Evolutionary conservation across 2,113 vertebrate genomes (phyloP).

Genomic region (Burhinus bistriatus): DNA sequence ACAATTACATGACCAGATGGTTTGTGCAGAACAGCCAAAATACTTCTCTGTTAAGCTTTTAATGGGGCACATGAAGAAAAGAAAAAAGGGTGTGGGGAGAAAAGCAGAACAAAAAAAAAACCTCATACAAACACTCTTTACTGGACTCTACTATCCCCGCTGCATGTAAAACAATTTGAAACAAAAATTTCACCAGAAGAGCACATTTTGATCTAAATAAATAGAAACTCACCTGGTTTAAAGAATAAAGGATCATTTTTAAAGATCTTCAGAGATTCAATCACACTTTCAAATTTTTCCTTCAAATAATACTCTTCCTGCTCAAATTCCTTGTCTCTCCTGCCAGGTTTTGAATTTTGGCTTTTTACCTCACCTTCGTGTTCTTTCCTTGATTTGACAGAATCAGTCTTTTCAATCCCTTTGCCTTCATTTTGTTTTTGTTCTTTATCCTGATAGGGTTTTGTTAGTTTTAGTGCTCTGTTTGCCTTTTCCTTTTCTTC

Average conservation of each 20-base stretch:
- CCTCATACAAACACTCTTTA: neutral
- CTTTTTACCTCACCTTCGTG: slow-evolving; percentile 59
- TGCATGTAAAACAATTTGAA: neutral
- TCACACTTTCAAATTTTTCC: slow-evolving; percentile 87
- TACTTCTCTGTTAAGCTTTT: neutral
- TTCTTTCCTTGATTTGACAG: slow-evolving; percentile 57
- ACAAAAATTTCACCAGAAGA: neutral
- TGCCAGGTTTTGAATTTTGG: slow-evolving; percentile 52
- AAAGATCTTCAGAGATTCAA: slow-evolving; percentile 89
- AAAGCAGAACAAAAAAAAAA: neutral
- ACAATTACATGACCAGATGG: neutral
- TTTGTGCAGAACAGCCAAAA: neutral
- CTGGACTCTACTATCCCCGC: neutral
- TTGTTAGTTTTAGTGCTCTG: slow-evolving; percentile 69
- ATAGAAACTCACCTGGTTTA: slow-evolving; percentile 86
- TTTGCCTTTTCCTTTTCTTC: slow-evolving; percentile 88
- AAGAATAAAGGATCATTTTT: slow-evolving; percentile 95
- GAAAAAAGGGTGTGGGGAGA: fast-evolving
- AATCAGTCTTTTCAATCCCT: slow-evolving; percentile 56
- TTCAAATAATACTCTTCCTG: slow-evolving; percentile 94
- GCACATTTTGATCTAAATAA: neutral
- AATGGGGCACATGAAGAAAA: neutral
- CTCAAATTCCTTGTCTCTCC: slow-evolving; percentile 85
- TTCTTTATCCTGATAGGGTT: slow-evolving; percentile 62
- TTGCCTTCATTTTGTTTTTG: slow-evolving; percentile 64